Evolutionary conservation across 1,140 invertebrate genomes (phyloP), one percentile per base, ranked within the genome.

Genomic region (Sminthurides bifidus): DNA sequence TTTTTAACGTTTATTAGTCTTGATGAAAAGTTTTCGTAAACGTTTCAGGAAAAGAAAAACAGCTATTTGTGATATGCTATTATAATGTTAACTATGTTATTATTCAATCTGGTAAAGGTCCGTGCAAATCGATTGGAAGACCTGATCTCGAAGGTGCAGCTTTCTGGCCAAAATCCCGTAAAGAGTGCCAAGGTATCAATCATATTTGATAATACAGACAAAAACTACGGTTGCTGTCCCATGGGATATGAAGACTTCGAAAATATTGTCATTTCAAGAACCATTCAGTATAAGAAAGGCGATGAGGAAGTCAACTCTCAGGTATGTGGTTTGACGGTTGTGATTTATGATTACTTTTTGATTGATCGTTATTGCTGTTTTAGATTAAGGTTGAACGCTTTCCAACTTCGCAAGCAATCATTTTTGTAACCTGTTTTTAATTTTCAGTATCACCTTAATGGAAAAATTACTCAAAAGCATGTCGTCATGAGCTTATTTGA

Each of bases 111-210:
- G n/a, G 3, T 46, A 12, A 12, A 49, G 46, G 29, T 97, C 15
- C 77, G 93, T 65, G 92, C 89, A 24, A 79, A 76, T 14, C 89
- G 83, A 66, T 71, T 98, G 2, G 87, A 92, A 73, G 95, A 98
- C 66, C 73, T 99, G 44, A 92, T 99, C 21, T 98, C 92, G 71
- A 98, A 98, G 73, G 93, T 97, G 71, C 93, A 92, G 8, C 79
- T 98, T 45, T 92, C 84, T 10, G 94, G 93, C 72, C 3, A 29
- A 26, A 19, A 33, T 49, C n/a, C 3, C 12, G 26, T 10, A 10
- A 10, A 14, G 2, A 19, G 12, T 14, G 95, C 95, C 6, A 92
- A 85, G 33, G 96, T 98, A 31, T 91, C 91, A 44, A 85, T 99
- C 61, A 85, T 82, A 5, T 98, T 99, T 75, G 92, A 98, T 67